Base-by-base conservation (phyloP, 1,140 invertebrate genomes). In the Xylocopa sonorina region DNA sequence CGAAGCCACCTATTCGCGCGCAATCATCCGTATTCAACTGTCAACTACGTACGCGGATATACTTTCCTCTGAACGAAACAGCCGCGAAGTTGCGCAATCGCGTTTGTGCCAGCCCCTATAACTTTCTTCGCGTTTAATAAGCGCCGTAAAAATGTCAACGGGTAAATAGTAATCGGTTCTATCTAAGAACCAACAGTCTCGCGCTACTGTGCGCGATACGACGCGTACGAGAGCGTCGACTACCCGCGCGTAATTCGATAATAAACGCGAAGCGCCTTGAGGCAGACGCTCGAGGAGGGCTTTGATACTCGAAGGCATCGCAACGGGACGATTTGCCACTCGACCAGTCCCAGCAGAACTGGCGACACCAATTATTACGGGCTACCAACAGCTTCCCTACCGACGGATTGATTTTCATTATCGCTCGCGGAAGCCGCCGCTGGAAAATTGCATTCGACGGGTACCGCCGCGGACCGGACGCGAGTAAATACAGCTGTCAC, bases 21-120 rank as follows among this genome's bases (percentile, higher is more conserved):
- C 29, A 76, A 76, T 76, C 63, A 76, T 55, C 63, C 51, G 62
- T 24, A 76, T 76, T 76, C 51, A 55, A 16, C 29, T 48, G 41
- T 41, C 74, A 73, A 73, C 62, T 73, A 73, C 71, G n/a, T 16
- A 6, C 29, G n/a, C n/a, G n/a, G n/a, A n/a, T n/a, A 50, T 32
- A 62, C 50, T 73, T 62, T 62, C 57, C 43, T 60, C 38, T 48
- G 38, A 60, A 60, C 57, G 71, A 24, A n/a, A n/a, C 51, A 57
- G 24, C 50, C 32, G n/a, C 12, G 10, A 38, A 27, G 34, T 38
- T 41, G 29, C 27, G 51, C 53, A 71, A 71, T 57, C n/a, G 41
- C 43, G 1, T 34, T 50, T 16, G n/a, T n/a, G n/a, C 57, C 32
- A 24, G 38, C 29, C 32, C 16, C 32, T 18, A 21, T 50, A 41